Evolutionary conservation across 2,888 invertebrate genomes (phyloP).

Genomic region (Drosophila anomalipes): DNA sequence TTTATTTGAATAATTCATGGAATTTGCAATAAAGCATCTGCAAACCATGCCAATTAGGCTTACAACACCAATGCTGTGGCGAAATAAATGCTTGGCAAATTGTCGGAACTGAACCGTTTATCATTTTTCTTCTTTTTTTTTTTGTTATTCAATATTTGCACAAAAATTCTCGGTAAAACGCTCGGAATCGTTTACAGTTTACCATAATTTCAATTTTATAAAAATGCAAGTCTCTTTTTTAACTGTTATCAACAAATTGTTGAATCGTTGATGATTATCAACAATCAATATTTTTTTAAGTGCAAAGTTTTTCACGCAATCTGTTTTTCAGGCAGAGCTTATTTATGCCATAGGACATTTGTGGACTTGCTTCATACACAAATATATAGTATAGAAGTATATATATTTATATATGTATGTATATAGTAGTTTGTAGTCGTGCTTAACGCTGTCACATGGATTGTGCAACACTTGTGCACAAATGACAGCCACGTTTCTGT

Average conservation of each 20-base stretch:
- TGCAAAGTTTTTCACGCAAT: neutral
- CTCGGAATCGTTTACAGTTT: neutral
- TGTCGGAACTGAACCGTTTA: neutral
- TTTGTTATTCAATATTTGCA: neutral
- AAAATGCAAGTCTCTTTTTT: neutral
- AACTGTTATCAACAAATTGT: neutral
- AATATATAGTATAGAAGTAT: neutral
- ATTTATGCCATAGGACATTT: conserved; percentile 12
- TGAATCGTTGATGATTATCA: conserved; percentile 1
- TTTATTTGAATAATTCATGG: neutral
- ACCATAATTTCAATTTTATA: neutral
- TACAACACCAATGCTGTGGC: neutral
- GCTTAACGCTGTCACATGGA: conserved; percentile 27
- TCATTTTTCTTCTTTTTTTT: too few relatives aligned
- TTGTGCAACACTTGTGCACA: conserved; percentile 33
- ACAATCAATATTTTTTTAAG: conserved; percentile 1
- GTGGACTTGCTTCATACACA: conserved; percentile 10
- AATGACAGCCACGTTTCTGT: conserved; percentile 41
- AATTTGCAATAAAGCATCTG: neutral
- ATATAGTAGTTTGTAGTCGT: neutral
- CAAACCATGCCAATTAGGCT: neutral
- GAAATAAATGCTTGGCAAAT: neutral
- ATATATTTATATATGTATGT: neutral
- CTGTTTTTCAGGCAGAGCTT: neutral
- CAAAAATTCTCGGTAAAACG: neutral